Conservation (phyloP, 2,113 vertebrate genomes). For the Gracilinanus agilis region DNA sequence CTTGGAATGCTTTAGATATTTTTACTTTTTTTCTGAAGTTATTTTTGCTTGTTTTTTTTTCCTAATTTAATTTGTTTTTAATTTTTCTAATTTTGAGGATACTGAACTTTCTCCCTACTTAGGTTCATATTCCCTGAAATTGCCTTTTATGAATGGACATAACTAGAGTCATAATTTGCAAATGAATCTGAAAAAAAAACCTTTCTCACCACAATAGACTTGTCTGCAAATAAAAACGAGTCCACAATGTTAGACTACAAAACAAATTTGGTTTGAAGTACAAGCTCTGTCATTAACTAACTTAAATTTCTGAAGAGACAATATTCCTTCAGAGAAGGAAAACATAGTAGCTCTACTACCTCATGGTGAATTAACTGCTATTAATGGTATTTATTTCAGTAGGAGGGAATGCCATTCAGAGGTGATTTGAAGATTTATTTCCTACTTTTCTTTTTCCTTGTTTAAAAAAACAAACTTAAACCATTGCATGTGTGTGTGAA, state of each 20-base stretch:
- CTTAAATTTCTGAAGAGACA: not conserved
- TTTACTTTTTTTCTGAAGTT: not conserved
- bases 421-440: not conserved
- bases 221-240: slow-evolving; percentile 24
- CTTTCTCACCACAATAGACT: not conserved
- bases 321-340: slow-evolving; percentile 10
- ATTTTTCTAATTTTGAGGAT: slow-evolving; percentile 32
- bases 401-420: fast-evolving
- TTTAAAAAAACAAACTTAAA: not conserved
- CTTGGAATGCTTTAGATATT: not conserved
- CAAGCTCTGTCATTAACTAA: not conserved
- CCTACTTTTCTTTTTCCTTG: not conserved
- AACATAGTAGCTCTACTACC: not conserved
- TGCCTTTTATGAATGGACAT: not conserved
- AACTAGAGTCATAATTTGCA: slow-evolving; percentile 7
- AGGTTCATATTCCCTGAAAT: not conserved
- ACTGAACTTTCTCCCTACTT: not conserved
- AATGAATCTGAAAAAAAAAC: slow-evolving; percentile 22
- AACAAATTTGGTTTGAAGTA: slow-evolving; percentile 32
- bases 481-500: not conserved
- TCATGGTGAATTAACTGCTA: not conserved
- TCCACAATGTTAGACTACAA: not conserved
- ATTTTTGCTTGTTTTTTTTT: not conserved
- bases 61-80: not conserved
- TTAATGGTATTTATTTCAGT: slow-evolving; percentile 21